Evolutionary conservation across 2,797 vertebrate species (phyloP).

Genomic region (Anomalospiza imberbis): DNA sequence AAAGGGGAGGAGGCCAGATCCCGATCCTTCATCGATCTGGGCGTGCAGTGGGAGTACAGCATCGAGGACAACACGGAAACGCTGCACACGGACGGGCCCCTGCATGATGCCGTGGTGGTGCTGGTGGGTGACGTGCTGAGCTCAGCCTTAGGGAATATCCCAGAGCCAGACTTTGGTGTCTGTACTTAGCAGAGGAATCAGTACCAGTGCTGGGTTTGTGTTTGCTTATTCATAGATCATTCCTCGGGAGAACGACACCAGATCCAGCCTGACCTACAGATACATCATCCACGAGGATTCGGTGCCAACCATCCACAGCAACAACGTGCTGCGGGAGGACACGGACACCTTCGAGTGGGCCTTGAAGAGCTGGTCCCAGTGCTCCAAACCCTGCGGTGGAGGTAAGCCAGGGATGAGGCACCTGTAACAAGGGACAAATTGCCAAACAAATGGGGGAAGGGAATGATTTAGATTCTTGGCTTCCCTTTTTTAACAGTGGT

Average conservation of each 20-base stretch:
- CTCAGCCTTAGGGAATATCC: neutral
- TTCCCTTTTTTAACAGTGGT: neutral
- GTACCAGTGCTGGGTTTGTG: neutral
- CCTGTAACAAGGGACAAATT: neutral
- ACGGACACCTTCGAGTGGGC: slow-evolving; percentile 90
- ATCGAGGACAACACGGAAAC: slow-evolving; percentile 87
- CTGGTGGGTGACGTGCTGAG: slow-evolving; percentile 77
- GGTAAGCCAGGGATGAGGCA: slow-evolving; percentile 71
- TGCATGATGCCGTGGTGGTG: slow-evolving; percentile 89
- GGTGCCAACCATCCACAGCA: slow-evolving; percentile 88
- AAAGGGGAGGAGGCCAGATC: slow-evolving; percentile 89
- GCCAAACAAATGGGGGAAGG: neutral
- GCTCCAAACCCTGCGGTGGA: slow-evolving; percentile 91
- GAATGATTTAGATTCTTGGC: neutral
- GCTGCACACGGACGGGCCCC: slow-evolving; percentile 90
- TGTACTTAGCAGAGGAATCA: neutral
- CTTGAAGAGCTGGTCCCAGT: slow-evolving; percentile 95
- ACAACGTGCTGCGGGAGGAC: slow-evolving; percentile 96
- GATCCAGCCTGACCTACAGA: slow-evolving; percentile 90
- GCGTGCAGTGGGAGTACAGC: slow-evolving; percentile 94
- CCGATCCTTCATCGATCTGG: slow-evolving; percentile 90
- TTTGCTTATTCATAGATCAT: slow-evolving; percentile 81
- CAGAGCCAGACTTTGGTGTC: neutral
- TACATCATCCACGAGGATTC: slow-evolving; percentile 98
- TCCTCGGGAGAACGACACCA: slow-evolving; percentile 90